Base-by-base conservation (phyloP, 2,113 vertebrate genomes). In the Hemiprocne comata region DNA sequence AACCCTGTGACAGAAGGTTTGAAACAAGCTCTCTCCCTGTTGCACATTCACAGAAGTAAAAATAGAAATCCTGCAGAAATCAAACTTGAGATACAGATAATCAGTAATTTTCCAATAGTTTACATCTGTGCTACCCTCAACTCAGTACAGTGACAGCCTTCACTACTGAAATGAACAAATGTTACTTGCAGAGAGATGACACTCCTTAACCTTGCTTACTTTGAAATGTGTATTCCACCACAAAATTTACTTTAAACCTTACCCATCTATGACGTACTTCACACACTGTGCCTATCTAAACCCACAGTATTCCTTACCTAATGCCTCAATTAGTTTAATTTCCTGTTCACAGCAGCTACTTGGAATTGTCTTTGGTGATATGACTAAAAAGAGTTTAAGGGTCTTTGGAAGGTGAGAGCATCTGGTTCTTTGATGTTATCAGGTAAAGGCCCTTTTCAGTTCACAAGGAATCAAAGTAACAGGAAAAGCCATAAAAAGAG, bases 51-150 rank as follows among this genome's bases (percentile, higher is more conserved):
- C 18, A 58, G 24, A 82, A 80, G 53, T 36, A 81, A 86, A 94
- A 96, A 72, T 3, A 92, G 71, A 90, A 93, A 77, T 60, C 36
- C 21, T 48, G 36, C n/a, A 70, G 57, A 75, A 82, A 73, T 81
- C 23, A 73, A 60, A 93, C 2, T 9, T 38, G 46, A 80, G 38
- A 54, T 20, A 44, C 1, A 69, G n/a, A 42, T 42, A 77, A 79
- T 1, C 46, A 5, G 21, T 51, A 78, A 54, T 70, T 92, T 88
- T 89, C 40, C 75, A 48, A 67, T 3, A 67, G 31, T 31, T 82
- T 83, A 69, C 73, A 89, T 71, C n/a, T 76, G 26, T 81, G 26
- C 6, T 76, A 46, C 23, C 17, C 50, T 69, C 48, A 77, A 38
- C 14, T 51, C 36, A 44, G 31, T 34, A 40, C 7, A 79, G n/a